These are phyloP conservation scores for Achlya flavicornis DNA, from an alignment of 2,888 invertebrate species.

Conservation along the genomic window DNA sequence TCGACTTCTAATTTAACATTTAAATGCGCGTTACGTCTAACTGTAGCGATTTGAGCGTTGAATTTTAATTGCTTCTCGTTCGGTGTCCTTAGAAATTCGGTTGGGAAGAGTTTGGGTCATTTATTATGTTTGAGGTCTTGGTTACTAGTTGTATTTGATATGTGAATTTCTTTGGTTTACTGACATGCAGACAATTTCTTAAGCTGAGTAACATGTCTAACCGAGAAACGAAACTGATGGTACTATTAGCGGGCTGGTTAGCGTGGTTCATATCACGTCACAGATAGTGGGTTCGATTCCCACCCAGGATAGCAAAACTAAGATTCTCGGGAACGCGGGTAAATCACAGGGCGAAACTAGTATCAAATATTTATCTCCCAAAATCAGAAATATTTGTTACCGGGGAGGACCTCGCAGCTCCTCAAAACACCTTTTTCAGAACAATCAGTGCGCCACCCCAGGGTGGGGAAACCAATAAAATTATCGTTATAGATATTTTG, in stretches of 20 bases:
- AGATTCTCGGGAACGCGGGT: too few species aligned
- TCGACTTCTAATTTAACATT: constrained; percentile 5
- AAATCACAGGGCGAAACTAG: too few species aligned
- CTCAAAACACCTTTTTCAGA: not conserved
- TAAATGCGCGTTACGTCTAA: constrained; percentile 5
- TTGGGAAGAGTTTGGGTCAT: not conserved
- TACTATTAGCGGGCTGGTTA: too few species aligned
- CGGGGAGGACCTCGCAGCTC: not conserved
- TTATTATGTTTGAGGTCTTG: not conserved
- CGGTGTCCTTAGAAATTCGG: not conserved
- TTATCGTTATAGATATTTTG: constrained; percentile 30
- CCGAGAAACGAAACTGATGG: too few species aligned
- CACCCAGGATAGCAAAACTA: too few species aligned
- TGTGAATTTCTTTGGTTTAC: not conserved
- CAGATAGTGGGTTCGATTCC: too few species aligned
- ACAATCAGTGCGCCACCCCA: not conserved
- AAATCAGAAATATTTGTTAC: not conserved
- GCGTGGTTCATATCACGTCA: too few species aligned
- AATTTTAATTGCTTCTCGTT: constrained; percentile 5
- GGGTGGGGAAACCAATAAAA: constrained; percentile 34
- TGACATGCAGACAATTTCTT: too few species aligned
- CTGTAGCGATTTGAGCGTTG: constrained; percentile 6
- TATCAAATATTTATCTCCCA: too few species aligned
- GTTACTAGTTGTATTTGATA: not conserved
- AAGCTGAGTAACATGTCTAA: too few species aligned